Base-by-base conservation (phyloP, 2,113 vertebrate genomes). In the Cebidichthys violaceus region DNA sequence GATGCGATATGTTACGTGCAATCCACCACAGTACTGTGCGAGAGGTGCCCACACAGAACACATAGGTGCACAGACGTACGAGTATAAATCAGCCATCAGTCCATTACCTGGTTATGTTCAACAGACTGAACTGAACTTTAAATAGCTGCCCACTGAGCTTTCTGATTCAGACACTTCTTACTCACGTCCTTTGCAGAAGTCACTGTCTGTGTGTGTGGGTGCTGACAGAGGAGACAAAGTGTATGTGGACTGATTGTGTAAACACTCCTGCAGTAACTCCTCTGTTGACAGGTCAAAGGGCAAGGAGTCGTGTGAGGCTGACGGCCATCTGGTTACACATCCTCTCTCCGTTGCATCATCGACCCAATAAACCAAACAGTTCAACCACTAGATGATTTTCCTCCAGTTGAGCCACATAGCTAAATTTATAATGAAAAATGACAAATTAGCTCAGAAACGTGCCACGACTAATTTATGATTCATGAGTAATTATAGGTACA, bases 251-350 rank as follows among this genome's bases (percentile, higher is more conserved):
- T 65, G 85, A 89, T 73, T 92, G 90, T 83, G 81, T 79, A 89
- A 90, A 79, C 47, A 57, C 50, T 65, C 37, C 75, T 45, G 41
- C 71, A 69, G 81, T 55, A 61, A 81, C 64, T 71, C 37, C 18
- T 85, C 57, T 91, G 70, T 91, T 88, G 79, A 89, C 86, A 83
- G 84, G 89, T 89, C 87, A 89, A 93, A 92, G 90, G 87, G 70
- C 81, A 55, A 73, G 47, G 82, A 60, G 84, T 83, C 4, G 33
- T 62, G 24, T 81, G 70, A 86, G 76, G 92, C 77, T 65, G 75
- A 90, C 79, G 87, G 50, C 85, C 87, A 70, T 62, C 55, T 60
- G 90, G 89, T 86, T 77, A 67, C 66, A 31, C 64, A 55, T 39
- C 24, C 15, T 45, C 29, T 35, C 35, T 47, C 0, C 54, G 17